Percentiles rank a stretch among this genome's conserved stretches.
These are phyloP conservation scores for Prinia subflava DNA, from an alignment of 2,113 vertebrate genomes.

Conservation along the genomic window DNA sequence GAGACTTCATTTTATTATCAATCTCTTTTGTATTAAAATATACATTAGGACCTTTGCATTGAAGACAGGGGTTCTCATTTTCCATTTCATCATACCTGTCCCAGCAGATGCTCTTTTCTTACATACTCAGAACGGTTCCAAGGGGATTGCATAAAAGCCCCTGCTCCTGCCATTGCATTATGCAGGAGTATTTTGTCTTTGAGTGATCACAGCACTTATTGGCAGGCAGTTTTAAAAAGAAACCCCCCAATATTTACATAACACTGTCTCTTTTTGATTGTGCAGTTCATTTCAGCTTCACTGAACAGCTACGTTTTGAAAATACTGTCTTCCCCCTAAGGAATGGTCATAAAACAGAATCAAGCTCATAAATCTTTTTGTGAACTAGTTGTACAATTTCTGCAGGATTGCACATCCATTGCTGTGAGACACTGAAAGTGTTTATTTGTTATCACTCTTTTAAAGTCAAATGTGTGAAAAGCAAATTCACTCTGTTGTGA, in stretches of 20 bases:
- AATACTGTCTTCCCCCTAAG: slow-evolving; percentile 23
- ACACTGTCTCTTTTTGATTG: slow-evolving; percentile 7
- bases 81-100: slow-evolving; percentile 6
- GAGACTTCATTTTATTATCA: neutral
- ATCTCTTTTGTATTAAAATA: neutral
- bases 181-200: slow-evolving; percentile 13
- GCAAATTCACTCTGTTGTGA: neutral
- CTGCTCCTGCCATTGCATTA: slow-evolving; percentile 37
- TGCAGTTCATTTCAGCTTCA: slow-evolving; percentile 40
- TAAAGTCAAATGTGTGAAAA: slow-evolving; percentile 44
- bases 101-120: slow-evolving; percentile 13
- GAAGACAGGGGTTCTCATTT: neutral
- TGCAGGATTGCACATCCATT: slow-evolving; percentile 30
- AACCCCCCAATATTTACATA: slow-evolving; percentile 36
- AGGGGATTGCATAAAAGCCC: slow-evolving; percentile 15
- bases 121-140: neutral
- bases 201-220: slow-evolving; percentile 35
- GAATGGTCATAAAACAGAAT: slow-evolving; percentile 48
- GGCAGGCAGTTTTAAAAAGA: slow-evolving; percentile 27
- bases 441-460: slow-evolving; percentile 57
- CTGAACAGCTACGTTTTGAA: slow-evolving; percentile 29
- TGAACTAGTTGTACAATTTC: slow-evolving; percentile 42
- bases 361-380: slow-evolving; percentile 58
- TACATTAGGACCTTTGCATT: neutral
- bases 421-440: slow-evolving; percentile 22